Base-by-base conservation (phyloP, 2,888 invertebrate genomes). In the Dastarcus helophoroides region DNA sequence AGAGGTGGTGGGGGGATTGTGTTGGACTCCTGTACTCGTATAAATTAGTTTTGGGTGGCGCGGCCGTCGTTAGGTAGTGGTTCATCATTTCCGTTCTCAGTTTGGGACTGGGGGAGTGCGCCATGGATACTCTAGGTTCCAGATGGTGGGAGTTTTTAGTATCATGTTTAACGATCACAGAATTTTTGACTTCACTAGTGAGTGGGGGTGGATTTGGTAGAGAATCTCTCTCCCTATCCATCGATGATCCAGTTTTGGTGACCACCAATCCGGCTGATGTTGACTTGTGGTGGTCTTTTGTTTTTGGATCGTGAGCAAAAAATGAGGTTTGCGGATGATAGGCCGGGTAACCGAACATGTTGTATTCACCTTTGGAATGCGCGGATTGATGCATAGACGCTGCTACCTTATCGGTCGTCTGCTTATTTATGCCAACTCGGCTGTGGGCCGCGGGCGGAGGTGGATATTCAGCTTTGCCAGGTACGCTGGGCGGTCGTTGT, bases 121-220 rank as follows among this genome's bases (percentile, higher is more conserved):
- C 60, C 60, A 71, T 58, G 54, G 70, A 54, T 17, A 52, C 55
- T 32, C 58, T 46, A 4, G 54, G 43, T 26, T 74, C 73, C 36
- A 73, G 53, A 52, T 72, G 71, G 50, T 72, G 73, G 4, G 61
- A 53, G 34, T 62, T 62, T 55, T 79, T 76, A 31, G 71, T 73
- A 50, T 80, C 81, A 57, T 81, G 80, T 54, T 82, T 81, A 37
- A 82, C 82, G 57, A 82, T 82, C 54, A 82, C 82, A 51, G 74
- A 33, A 9, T 56, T 64, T 54, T 76, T 76, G 43, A 64, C 60
- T 58, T 81, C 81, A 46, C 73, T 70, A 43, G 78, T 65, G 33
- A 79, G 60, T 3, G 77, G 75, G 30, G 79, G 76, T 10, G 76
- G 76, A 22, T 36, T 32, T 3, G 32, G 26, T 10, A 36, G n/a